Evolutionary conservation across 2,797 vertebrate species (phyloP).

Genomic region (Cuculus canorus): DNA sequence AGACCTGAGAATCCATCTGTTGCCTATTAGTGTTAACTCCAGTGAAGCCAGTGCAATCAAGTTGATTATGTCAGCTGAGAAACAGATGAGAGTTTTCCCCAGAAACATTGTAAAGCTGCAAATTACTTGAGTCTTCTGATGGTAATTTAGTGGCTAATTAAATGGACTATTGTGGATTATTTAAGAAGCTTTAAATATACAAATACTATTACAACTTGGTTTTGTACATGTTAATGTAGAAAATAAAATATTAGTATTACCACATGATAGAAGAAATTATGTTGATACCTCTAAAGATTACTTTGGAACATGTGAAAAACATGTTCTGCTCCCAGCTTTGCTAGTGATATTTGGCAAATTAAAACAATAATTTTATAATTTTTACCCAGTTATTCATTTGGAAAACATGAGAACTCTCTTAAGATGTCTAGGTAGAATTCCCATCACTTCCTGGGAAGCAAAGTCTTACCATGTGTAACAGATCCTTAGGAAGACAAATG

Average conservation of each 20-base stretch:
- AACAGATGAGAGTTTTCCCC: not conserved
- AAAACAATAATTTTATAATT: not conserved
- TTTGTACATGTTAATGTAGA: not conserved
- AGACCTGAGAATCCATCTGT: not conserved
- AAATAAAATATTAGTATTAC: not conserved
- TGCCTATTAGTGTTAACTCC: not conserved
- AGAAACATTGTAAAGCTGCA: constrained; percentile 18
- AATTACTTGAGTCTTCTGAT: constrained; percentile 10
- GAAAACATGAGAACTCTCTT: not conserved
- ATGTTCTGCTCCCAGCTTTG: not conserved
- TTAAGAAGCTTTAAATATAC: not conserved
- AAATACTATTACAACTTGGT: not conserved
- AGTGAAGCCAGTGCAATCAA: not conserved
- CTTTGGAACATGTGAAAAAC: not conserved
- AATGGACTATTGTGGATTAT: not conserved
- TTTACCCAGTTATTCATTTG: not conserved
- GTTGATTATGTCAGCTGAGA: not conserved
- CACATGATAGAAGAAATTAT: not conserved
- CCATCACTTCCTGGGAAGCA: too few relatives aligned
- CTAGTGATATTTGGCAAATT: not conserved
- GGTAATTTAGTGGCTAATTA: constrained; percentile 26
- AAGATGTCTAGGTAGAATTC: too few relatives aligned
- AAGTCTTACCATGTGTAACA: too few relatives aligned
- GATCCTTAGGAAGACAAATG: too few relatives aligned
- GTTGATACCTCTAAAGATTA: not conserved